Evolutionary conservation across 2,797 vertebrate genomes (phyloP).

Genomic region (Danio aesculapii): DNA sequence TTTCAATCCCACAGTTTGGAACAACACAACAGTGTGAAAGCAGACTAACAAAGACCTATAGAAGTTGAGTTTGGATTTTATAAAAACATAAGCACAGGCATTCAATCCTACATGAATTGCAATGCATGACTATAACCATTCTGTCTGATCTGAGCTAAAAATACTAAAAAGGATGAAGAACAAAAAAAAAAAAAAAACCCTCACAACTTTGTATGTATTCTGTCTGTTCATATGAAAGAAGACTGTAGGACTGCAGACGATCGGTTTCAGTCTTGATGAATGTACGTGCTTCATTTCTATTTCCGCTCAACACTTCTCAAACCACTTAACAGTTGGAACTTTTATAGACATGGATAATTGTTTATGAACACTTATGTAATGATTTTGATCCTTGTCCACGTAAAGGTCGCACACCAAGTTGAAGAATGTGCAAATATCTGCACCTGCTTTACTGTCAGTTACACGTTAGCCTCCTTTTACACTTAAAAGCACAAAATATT

Average conservation of each 20-base stretch:
- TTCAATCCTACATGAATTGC: not conserved
- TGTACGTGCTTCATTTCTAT: not conserved
- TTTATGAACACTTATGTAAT: constrained; percentile 3
- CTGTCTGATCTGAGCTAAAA: not conserved
- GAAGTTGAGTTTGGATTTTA: not conserved
- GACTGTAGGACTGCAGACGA: not conserved
- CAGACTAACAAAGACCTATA: not conserved
- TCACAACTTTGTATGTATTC: not conserved
- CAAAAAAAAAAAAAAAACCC: not conserved
- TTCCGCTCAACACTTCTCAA: not conserved
- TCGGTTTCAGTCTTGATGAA: not conserved
- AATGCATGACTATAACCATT: not conserved
- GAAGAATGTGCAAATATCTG: not conserved
- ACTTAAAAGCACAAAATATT: not conserved
- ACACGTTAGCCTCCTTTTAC: not conserved
- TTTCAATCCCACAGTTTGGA: not conserved
- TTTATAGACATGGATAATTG: not conserved
- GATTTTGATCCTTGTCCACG: constrained; percentile 4
- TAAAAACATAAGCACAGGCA: not conserved
- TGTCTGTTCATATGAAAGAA: not conserved
- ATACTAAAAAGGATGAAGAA: not conserved
- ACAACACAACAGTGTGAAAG: not conserved
- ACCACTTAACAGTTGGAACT: not conserved
- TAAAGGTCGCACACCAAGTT: constrained; percentile 9
- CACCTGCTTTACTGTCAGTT: not conserved